Percentiles rank a stretch among this genome's conserved stretches.
Evolutionary conservation across 2,888 invertebrate genomes (phyloP).

Genomic region (Ophion slaviceki): DNA sequence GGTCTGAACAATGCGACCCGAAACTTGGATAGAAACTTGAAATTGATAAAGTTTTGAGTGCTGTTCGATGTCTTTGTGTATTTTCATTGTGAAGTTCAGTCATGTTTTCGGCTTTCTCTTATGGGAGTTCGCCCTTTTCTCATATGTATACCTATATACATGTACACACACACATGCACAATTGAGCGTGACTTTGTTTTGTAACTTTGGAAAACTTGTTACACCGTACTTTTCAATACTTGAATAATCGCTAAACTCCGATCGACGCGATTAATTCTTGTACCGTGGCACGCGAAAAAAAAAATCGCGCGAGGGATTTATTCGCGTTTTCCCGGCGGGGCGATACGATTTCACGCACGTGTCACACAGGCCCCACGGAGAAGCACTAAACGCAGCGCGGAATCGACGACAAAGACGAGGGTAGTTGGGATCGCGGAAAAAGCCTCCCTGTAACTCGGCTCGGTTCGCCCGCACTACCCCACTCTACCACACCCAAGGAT

Average conservation of each 20-base stretch:
- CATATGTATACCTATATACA: neutral
- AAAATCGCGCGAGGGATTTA: neutral
- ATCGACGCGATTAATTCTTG: neutral
- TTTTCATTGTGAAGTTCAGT: neutral
- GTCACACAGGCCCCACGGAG: conserved; percentile 75
- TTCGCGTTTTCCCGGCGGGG: conserved; percentile 50
- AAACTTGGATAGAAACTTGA: neutral
- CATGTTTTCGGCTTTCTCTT: neutral
- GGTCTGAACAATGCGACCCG: neutral
- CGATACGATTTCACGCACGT: conserved; percentile 74
- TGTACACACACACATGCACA: neutral
- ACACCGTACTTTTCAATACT: neutral
- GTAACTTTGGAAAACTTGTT: neutral
- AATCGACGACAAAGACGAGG: conserved; percentile 66
- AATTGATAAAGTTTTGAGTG: conserved; percentile 7
- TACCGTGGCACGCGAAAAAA: neutral
- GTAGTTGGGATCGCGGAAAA: conserved; percentile 63
- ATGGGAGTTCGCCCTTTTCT: neutral
- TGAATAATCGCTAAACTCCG: neutral
- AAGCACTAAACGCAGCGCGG: conserved; percentile 75
- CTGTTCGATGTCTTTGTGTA: neutral
- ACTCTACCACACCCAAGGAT: conserved; percentile 80
- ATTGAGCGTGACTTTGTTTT: neutral
- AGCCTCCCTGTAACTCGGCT: conserved; percentile 36
- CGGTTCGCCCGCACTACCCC: conserved; percentile 69